These are phyloP conservation scores for Hesperia comma DNA, from an alignment of 2,888 invertebrate species.

Conservation along the genomic window DNA sequence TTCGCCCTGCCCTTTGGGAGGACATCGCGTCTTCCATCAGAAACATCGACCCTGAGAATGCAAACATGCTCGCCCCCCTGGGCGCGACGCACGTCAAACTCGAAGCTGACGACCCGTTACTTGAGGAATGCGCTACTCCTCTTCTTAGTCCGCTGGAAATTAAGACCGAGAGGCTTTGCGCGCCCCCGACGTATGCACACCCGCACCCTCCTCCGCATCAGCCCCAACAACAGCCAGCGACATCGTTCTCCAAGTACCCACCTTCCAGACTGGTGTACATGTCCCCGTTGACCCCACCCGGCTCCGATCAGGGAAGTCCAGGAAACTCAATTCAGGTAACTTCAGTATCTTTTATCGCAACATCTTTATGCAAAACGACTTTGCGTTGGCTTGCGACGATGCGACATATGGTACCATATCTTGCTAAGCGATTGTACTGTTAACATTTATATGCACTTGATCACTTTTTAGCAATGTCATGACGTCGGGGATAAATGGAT, in stretches of 20 bases:
- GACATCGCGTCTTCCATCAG: constrained; percentile 95
- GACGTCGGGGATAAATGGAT: constrained; percentile 38
- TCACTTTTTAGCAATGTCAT: constrained; percentile 48
- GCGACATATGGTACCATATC: constrained; percentile 70
- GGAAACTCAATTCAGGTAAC: constrained; percentile 86
- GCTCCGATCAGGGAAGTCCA: constrained; percentile 94
- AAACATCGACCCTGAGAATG: constrained; percentile 95
- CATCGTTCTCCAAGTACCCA: constrained; percentile 75
- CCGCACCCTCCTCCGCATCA: constrained; percentile 54
- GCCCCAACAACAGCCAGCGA: constrained; percentile 63
- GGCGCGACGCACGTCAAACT: constrained; percentile 89
- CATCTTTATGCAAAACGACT: constrained; percentile 38
- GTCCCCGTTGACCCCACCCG: constrained; percentile 93
- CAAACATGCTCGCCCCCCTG: constrained; percentile 91
- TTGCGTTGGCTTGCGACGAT: constrained; percentile 62
- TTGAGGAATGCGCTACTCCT: constrained; percentile 87
- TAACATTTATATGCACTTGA: constrained; percentile 35
- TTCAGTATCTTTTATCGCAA: neutral
- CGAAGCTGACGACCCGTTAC: constrained; percentile 86
- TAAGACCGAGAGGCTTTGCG: constrained; percentile 88
- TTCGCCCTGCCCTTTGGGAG: constrained; percentile 95
- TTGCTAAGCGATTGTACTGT: constrained; percentile 63
- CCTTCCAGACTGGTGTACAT: constrained; percentile 87
- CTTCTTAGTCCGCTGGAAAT: constrained; percentile 91
- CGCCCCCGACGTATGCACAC: constrained; percentile 80